Percentiles rank a stretch among this genome's conserved stretches.
Conservation (phyloP, 2,797 vertebrate genomes). For the Cygnus olor region DNA sequence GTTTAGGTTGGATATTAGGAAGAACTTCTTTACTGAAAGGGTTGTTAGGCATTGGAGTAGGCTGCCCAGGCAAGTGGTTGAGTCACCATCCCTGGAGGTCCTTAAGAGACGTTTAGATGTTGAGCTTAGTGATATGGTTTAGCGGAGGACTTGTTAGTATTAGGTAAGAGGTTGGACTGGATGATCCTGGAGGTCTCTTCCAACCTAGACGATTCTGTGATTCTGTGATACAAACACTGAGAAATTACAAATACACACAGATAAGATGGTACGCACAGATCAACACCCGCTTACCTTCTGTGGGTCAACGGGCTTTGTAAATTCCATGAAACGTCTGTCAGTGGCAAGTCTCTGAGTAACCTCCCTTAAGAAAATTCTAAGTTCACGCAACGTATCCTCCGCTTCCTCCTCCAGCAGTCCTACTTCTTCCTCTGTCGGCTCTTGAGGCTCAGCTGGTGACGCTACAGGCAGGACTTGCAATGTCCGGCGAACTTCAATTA, state of each 20-base stretch:
- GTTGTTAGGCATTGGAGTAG: too few species aligned
- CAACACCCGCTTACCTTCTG: constrained; percentile 85
- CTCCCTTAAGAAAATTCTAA: constrained; percentile 92
- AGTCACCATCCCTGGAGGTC: too few species aligned
- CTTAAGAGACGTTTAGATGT: too few species aligned
- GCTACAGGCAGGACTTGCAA: constrained; percentile 90
- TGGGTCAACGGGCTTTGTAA: constrained; percentile 92
- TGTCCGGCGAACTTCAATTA: constrained; percentile 68
- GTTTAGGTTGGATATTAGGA: too few species aligned
- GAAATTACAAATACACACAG: not conserved
- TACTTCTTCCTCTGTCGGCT: constrained; percentile 85
- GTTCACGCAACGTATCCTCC: constrained; percentile 90
- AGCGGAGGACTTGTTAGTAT: too few species aligned
- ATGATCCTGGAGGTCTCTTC: too few species aligned
- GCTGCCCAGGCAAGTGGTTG: too few species aligned
- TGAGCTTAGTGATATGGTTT: too few species aligned
- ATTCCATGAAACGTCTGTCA: constrained; percentile 93
- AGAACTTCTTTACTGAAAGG: too few species aligned
- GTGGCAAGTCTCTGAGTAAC: constrained; percentile 90
- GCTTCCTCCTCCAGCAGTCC: constrained; percentile 89
- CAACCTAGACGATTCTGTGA: too few species aligned
- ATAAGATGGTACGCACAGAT: not conserved
- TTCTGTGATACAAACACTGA: not conserved
- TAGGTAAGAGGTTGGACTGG: too few species aligned
- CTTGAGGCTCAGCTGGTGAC: constrained; percentile 82